Percentiles rank a stretch among this genome's conserved stretches.
Conservation (phyloP, 2,888 invertebrate species). For the Leucophenga maculata region DNA sequence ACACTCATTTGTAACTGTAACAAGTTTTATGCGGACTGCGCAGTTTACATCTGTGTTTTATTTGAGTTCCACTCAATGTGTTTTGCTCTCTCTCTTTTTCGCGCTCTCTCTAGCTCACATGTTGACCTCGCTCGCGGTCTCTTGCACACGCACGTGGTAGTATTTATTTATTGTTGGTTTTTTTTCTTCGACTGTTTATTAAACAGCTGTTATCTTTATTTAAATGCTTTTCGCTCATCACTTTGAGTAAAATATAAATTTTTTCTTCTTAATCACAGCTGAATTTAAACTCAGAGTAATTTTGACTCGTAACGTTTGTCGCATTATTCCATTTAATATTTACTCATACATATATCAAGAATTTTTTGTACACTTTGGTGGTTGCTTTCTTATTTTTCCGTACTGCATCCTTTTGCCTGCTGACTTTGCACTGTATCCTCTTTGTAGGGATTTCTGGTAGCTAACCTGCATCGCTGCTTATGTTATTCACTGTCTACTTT, state of each 20-base stretch:
- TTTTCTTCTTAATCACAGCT: too few species aligned
- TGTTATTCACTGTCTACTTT: not conserved
- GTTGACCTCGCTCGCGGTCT: not conserved
- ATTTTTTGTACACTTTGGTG: too few species aligned
- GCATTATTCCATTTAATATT: not conserved
- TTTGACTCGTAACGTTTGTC: not conserved
- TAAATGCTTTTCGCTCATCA: not conserved
- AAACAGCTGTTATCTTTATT: slow-evolving; percentile 9
- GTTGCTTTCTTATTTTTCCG: too few species aligned
- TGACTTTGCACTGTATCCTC: too few species aligned
- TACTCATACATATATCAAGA: not conserved
- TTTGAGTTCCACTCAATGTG: slow-evolving; percentile 2
- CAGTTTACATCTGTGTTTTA: not conserved
- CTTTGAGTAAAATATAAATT: too few species aligned
- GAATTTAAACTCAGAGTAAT: not conserved
- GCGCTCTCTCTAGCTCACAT: not conserved
- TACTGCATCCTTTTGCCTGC: too few species aligned
- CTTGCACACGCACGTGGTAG: slow-evolving; percentile 3
- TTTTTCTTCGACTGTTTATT: not conserved
- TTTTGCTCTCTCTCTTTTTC: not conserved
- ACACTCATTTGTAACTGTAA: not conserved
- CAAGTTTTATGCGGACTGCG: not conserved
- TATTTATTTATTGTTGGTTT: too few species aligned
- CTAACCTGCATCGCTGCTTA: not conserved
- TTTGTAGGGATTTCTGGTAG: too few species aligned